Evolutionary conservation across 2,113 vertebrate species (phyloP).

Genomic region (Mustelus asterias): DNA sequence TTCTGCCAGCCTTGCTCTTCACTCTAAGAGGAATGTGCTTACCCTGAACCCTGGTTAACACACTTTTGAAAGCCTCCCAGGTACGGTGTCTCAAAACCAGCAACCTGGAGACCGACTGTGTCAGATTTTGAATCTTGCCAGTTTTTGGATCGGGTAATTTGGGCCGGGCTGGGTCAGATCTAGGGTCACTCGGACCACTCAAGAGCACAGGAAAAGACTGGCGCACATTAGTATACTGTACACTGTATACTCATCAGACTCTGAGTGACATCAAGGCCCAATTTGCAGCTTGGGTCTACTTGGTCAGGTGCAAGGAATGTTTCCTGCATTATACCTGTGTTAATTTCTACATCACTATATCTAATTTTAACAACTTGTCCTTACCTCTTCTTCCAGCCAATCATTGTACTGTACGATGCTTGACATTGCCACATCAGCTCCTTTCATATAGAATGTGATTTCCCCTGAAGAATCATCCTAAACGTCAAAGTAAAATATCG

Average conservation of each 20-base stretch:
- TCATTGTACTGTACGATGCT: constrained; percentile 95
- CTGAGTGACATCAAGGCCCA: neutral
- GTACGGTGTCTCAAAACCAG: too few species aligned
- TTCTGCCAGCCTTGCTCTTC: too few species aligned
- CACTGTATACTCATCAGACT: neutral
- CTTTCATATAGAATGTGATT: constrained; percentile 97
- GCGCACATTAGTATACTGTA: too few species aligned
- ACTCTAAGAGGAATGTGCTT: too few species aligned
- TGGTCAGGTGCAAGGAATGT: neutral
- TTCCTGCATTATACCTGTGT: neutral
- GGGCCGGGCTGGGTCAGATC: too few species aligned
- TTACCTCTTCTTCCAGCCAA: constrained; percentile 96
- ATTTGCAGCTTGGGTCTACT: neutral
- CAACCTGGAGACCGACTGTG: too few species aligned
- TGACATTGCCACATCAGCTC: constrained; percentile 91
- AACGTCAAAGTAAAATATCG: constrained; percentile 10
- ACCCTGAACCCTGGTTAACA: too few species aligned
- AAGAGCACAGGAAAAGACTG: too few species aligned
- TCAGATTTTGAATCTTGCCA: too few species aligned
- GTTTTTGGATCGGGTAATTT: too few species aligned
- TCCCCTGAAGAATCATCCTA: constrained; percentile 90
- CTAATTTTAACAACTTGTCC: neutral
- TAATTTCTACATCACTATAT: neutral
- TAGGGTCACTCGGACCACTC: too few species aligned
- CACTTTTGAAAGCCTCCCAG: too few species aligned